Base-by-base conservation (phyloP, 2,797 vertebrate genomes). In the Melanotaenia trifasciata region DNA sequence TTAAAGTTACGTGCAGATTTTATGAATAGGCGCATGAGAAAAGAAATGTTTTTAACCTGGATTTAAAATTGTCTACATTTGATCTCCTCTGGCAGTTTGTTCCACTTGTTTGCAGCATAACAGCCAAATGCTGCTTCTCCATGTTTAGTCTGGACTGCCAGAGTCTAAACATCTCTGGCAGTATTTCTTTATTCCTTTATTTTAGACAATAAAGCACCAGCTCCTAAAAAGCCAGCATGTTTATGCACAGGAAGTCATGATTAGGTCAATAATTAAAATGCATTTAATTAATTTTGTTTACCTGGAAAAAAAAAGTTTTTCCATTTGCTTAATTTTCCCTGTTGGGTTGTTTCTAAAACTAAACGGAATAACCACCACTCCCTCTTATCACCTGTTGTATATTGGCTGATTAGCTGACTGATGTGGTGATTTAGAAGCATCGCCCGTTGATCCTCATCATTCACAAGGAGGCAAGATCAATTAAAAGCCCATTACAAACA, bases 401-500 rank as follows among this genome's bases (percentile, higher is more conserved):
- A 8, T 51, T 0, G 43, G 4, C 65, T 28, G 66, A 80, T 75
- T 57, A 67, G 35, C 45, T 74, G 67, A 74, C 32, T 2, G 58
- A 80, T 26, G 3, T 45, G 69, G 64, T 0, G 58, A 67, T 76
- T 79, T 40, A 72, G 53, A 51, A 8, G 47, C 76, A 61, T 0
- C 43, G 78, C 68, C 73, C 32, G 47, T 65, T 40, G 59, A 83
- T 33, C 65, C 54, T 30, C 40, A 22, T 64, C 43, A 22, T 24
- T 35, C 58, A 22, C 45, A 38, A 36, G 38, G 0, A 28, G 53
- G 32, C 20, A 7, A 26, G 74, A 83, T 16, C 62, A 75, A 75
- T 86, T 87, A 84, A 82, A 86, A 79, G 10, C 3, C 5, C 79
- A 78, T 83, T 72, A 63, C 35, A 66, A 76, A 69, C 58, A 43